A percentile compares a stretch with the other conserved stretches of the same genome.
Conservation (phyloP, 2,888 invertebrate genomes). For the Vannuccia rotundouncinata region DNA sequence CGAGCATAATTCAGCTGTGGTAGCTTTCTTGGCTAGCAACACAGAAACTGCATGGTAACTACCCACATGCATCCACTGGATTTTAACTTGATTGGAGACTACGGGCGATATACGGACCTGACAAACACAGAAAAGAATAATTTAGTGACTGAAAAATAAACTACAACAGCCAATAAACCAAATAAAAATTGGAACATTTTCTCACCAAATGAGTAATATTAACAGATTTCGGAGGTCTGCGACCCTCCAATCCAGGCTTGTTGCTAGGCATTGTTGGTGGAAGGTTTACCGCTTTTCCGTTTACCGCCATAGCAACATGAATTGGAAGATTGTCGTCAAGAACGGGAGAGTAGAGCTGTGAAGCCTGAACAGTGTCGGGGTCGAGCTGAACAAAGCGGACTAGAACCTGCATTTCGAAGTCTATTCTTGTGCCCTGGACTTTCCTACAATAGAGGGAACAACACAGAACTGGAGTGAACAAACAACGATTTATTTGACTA, state of each 20-base stretch:
- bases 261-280: slow-evolving; percentile 23
- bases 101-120: not conserved
- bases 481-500: too few relatives aligned
- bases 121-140: too few relatives aligned
- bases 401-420: slow-evolving; percentile 13
- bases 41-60: not conserved
- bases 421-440: not conserved
- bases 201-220: slow-evolving; percentile 21
- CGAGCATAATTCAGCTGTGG: not conserved
- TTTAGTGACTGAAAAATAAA: not conserved
- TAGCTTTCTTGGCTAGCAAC: not conserved
- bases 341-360: not conserved
- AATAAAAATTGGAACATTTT: not conserved
- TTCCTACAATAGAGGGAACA: not conserved
- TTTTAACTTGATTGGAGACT: not conserved
- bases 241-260: slow-evolving; percentile 31
- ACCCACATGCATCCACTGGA: not conserved
- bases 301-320: slow-evolving; percentile 12
- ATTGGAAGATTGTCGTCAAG: slow-evolving; percentile 19
- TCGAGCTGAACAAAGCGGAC: not conserved
- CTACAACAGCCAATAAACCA: too few relatives aligned
- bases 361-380: not conserved
- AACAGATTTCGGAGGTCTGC: not conserved
- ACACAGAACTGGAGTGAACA: too few relatives aligned
- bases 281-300: slow-evolving; percentile 15